Evolutionary conservation across 2,888 invertebrate genomes (phyloP), one percentile per base, ranked within the genome.

Genomic region (Pseudanteris insignis): DNA sequence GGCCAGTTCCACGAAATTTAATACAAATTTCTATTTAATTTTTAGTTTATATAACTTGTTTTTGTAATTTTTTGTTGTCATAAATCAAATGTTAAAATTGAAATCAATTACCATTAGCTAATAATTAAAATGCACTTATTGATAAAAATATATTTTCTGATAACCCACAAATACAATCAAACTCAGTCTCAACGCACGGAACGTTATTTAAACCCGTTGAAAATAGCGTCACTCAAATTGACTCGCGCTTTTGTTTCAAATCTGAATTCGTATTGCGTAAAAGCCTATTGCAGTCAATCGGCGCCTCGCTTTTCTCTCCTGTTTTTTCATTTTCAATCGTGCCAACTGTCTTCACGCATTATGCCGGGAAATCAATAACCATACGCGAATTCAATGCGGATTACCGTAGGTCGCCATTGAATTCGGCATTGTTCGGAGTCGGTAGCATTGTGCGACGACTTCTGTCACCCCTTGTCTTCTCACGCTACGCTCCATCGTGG

Each of bases 401-500:
- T 59, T 63, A 63, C 59, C 46, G 59, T 63, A 59, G 63, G 58
- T 63, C 63, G 54, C 48, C 48, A 37, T 46, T 63, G 53, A 44
- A 63, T 63, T 63, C 46, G 14, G 57, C 51, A 58, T 63, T 63
- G 63, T 63, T 58, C 58, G 30, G 11, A 43, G 44, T 32, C 58
- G 53, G 58, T 48, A 43, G 48, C 54, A 48, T 63, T 63, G 57
- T 63, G 34, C 48, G 29, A 11, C 46, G 34, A 53, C 57, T 63
- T 58, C 63, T 58, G 53, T 54, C 63, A 58, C 63, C 63, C 63
- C 62, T 53, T 53, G 51, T 54, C 63, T 63, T 63, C 63, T 63
- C 63, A 63, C 63, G 63, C 28, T 63, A 53, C 58, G n/a, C n/a
- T 48, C 54, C 58, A 58, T 63, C 54, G 58, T 54, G 43, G 26